A percentile compares a stretch with the other conserved stretches of the same genome.
Evolutionary conservation across 2,113 vertebrate genomes (phyloP).

Genomic region (Lamprotornis superbus): DNA sequence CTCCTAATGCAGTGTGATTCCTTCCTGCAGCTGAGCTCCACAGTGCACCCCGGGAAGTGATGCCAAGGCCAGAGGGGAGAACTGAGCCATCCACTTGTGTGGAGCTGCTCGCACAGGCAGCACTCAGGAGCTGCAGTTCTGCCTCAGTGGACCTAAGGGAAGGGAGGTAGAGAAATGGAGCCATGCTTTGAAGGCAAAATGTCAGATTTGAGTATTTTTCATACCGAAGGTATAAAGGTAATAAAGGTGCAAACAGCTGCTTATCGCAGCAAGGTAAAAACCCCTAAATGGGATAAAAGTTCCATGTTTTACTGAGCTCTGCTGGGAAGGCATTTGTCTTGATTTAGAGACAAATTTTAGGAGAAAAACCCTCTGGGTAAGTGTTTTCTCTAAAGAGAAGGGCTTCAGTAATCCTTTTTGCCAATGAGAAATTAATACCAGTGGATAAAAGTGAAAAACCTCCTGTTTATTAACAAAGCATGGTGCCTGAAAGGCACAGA

Average conservation of each 20-base stretch:
- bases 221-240: neutral
- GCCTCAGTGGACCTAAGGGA: too few species aligned
- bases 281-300: neutral
- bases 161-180: neutral
- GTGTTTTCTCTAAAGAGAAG: neutral
- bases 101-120: neutral
- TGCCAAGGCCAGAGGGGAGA: neutral
- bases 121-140: neutral
- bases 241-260: neutral
- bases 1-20: neutral
- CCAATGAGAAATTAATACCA: neutral
- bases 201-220: neutral
- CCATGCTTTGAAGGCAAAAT: neutral
- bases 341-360: neutral
- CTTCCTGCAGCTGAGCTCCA: neutral
- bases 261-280: accelerated
- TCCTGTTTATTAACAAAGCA: neutral
- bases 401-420: neutral
- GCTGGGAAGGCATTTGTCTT: neutral
- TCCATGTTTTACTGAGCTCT: neutral
- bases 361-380: neutral
- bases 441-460: neutral
- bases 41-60: accelerated
- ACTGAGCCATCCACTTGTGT: accelerated
- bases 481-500: neutral